Base-by-base conservation (phyloP, 2,797 vertebrate species). In the Antennarius maculatus region DNA sequence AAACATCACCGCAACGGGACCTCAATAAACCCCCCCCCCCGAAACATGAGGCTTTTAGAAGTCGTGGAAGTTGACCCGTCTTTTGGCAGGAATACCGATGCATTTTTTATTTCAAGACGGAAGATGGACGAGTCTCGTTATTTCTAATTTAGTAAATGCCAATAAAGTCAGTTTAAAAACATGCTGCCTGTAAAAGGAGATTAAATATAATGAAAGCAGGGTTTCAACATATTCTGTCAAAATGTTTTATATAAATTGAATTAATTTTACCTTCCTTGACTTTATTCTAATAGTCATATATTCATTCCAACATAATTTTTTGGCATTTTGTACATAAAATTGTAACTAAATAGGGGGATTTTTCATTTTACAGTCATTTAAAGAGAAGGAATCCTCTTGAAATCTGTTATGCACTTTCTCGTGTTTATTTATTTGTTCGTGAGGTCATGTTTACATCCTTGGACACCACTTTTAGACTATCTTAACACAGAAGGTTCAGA, bases 21-120 rank as follows among this genome's bases (percentile, higher is more conserved):
- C 71, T 74, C 61, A 61, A 59, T 81, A 66, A 71, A 80, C 66
- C 45, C 31, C 28, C 47, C 16, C 75, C 31, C 47, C 16, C 75
- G 27, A 60, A 64, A 76, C 61, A 66, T 37, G 16, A 39, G 47
- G 65, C 56, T 72, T 80, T 71, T 64, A 64, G 69, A 54, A 56
- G 67, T 50, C 76, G 12, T 42, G 50, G 63, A 64, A 51, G 54
- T 52, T 54, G 67, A 70, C 43, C 43, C 48, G 29, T 65, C 29
- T 10, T 37, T 56, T 63, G 58, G 65, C 37, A 60, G 61, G 50
- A 50, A 61, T 39, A 53, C 17, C 41, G n/a, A 37, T n/a, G 5
- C 23, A 5, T 61, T 64, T 77, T 45, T 31, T 49, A 2, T 69
- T 77, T 70, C 39, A 56, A 56, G 46, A 49, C 17, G 16, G 29